Conservation (phyloP, 2,888 invertebrate species). For the Smittia aterrima region DNA sequence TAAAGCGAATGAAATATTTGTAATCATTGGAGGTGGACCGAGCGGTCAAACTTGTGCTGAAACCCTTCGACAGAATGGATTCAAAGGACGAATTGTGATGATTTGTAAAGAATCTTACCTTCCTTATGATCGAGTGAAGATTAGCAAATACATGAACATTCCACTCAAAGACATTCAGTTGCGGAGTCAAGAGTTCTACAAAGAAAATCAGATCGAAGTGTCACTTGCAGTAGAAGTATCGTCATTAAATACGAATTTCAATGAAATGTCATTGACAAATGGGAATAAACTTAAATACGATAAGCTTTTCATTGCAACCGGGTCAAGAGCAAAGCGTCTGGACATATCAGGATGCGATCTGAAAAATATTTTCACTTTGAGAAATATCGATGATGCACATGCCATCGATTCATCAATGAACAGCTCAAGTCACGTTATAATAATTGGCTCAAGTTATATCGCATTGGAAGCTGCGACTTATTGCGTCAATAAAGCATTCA, state of each 20-base stretch:
- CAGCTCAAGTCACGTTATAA: slow-evolving; percentile 73
- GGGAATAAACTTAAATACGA: slow-evolving; percentile 68
- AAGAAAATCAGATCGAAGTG: slow-evolving; percentile 72
- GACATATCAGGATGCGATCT: slow-evolving; percentile 66
- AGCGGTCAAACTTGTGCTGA: slow-evolving; percentile 86
- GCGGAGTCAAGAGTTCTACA: slow-evolving; percentile 71
- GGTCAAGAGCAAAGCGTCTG: slow-evolving; percentile 68
- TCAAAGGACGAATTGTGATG: slow-evolving; percentile 72
- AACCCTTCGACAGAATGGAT: slow-evolving; percentile 85
- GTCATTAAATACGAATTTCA: slow-evolving; percentile 63
- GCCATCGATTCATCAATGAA: slow-evolving; percentile 61
- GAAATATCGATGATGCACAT: slow-evolving; percentile 71
- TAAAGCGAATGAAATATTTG: slow-evolving; percentile 43
- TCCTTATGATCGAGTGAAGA: slow-evolving; percentile 91
- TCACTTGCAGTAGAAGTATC: slow-evolving; percentile 67
- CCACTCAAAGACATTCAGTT: slow-evolving; percentile 68
- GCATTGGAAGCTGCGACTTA: slow-evolving; percentile 87
- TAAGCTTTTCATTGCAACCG: slow-evolving; percentile 80
- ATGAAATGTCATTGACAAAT: slow-evolving; percentile 65
- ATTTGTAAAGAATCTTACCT: slow-evolving; percentile 75
- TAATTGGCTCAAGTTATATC: slow-evolving; percentile 89
- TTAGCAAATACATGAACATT: slow-evolving; percentile 70
- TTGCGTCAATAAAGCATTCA: slow-evolving; percentile 71
- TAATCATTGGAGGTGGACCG: slow-evolving; percentile 87
- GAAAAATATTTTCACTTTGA: slow-evolving; percentile 70